Conservation (phyloP, 2,888 invertebrate species). For the Caradrina clavipalpis region DNA sequence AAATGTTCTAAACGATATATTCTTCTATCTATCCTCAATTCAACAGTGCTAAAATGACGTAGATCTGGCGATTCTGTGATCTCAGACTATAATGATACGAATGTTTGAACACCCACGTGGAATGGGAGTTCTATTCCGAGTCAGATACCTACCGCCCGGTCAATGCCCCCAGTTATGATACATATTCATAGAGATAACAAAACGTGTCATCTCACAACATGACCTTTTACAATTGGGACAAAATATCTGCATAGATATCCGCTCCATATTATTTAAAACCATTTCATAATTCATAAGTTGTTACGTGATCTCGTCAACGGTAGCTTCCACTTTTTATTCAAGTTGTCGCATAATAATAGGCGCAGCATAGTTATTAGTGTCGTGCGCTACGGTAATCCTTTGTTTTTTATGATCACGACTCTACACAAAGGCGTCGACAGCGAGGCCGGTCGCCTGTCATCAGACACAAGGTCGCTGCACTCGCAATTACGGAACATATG, state of each 20-base stretch:
- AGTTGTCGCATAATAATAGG: slow-evolving; percentile 55
- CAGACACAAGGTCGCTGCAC: slow-evolving; percentile 77
- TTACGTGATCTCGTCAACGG: slow-evolving; percentile 51
- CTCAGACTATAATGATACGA: background rate
- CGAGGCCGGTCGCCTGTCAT: slow-evolving; percentile 69
- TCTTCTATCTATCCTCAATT: no score
- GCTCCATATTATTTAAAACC: background rate
- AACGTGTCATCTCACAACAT: slow-evolving; percentile 13
- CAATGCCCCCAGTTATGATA: slow-evolving; percentile 37
- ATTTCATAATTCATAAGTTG: slow-evolving; percentile 32
- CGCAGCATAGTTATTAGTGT: slow-evolving; percentile 58
- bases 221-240: slow-evolving; percentile 23
- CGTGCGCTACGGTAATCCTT: slow-evolving; percentile 66
- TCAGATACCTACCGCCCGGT: slow-evolving; percentile 34
- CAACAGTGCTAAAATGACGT: background rate
- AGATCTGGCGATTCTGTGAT: background rate
- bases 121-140: slow-evolving; percentile 34
- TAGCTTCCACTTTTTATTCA: slow-evolving; percentile 55
- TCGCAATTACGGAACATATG: slow-evolving; percentile 68
- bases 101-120: slow-evolving; percentile 31
- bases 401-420: slow-evolving; percentile 68
- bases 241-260: slow-evolving; percentile 3
- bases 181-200: slow-evolving; percentile 35
- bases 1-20: no score
- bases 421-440: slow-evolving; percentile 64